Conservation (phyloP, 2,888 invertebrate species). For the Drosophila hamatofila region DNA sequence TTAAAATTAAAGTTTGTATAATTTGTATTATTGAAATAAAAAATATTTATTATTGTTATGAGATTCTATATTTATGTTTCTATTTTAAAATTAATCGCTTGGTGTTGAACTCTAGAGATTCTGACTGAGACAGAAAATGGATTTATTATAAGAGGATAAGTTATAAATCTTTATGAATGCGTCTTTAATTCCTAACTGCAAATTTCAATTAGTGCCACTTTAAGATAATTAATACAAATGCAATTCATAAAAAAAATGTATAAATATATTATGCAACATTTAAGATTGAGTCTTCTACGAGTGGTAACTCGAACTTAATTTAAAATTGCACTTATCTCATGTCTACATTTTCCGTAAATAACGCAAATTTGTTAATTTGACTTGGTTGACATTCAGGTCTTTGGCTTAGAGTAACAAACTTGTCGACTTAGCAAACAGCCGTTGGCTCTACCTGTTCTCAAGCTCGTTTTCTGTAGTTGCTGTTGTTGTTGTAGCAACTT, state of each 20-base stretch:
- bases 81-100: not conserved
- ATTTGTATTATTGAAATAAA: not conserved
- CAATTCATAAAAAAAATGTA: not conserved
- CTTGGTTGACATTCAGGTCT: not conserved
- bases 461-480: constrained; percentile 5
- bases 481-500: constrained; percentile 2
- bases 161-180: not conserved
- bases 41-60: not conserved
- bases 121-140: no score
- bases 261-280: not conserved
- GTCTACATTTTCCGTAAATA: not conserved
- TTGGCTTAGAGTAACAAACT: not conserved
- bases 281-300: not conserved
- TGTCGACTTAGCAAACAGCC: not conserved
- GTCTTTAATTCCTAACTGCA: not conserved
- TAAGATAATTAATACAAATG: not conserved
- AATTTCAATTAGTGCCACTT: not conserved
- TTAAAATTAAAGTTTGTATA: no score
- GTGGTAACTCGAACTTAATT: not conserved
- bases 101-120: not conserved
- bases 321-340: not conserved
- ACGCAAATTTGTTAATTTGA: not conserved
- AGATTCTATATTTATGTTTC: not conserved
- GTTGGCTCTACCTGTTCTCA: constrained; percentile 7
- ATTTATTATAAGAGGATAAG: no score